These are phyloP conservation scores for Eupithecia dodoneata DNA, from an alignment of 2,888 invertebrate species.

Conservation along the genomic window DNA sequence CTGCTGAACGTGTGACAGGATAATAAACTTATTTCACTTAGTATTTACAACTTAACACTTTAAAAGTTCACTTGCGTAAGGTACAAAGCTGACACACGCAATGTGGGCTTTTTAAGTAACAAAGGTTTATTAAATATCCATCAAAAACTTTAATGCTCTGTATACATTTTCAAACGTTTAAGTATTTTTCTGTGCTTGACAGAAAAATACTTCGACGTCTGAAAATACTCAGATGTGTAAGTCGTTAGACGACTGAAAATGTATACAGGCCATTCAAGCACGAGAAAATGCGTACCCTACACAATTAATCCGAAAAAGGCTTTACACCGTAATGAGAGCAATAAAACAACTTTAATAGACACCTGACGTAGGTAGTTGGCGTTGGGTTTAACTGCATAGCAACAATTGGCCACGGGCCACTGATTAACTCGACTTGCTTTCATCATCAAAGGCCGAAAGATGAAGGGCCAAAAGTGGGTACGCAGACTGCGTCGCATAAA, in stretches of 20 bases:
- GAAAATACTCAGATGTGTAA: too few relatives aligned
- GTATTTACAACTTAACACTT: slow-evolving; percentile 38
- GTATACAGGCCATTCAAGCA: not conserved
- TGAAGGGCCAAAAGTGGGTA: slow-evolving; percentile 37
- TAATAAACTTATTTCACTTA: slow-evolving; percentile 40
- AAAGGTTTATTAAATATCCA: not conserved
- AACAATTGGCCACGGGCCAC: slow-evolving; percentile 39
- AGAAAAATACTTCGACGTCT: not conserved
- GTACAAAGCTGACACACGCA: slow-evolving; percentile 3
- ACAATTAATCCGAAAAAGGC: slow-evolving; percentile 12
- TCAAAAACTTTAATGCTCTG: not conserved
- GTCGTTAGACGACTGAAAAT: not conserved
- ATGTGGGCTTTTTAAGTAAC: not conserved
- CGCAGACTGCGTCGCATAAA: slow-evolving; percentile 34
- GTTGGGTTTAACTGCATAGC: slow-evolving; percentile 28
- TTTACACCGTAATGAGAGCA: slow-evolving; percentile 17
- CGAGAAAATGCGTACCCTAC: not conserved
- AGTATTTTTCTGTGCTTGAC: not conserved
- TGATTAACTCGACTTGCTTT: slow-evolving; percentile 34
- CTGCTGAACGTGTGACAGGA: slow-evolving; percentile 39
- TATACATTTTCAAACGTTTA: too few relatives aligned
- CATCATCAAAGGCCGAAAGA: slow-evolving; percentile 42
- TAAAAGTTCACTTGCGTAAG: slow-evolving; percentile 24
- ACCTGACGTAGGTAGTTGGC: slow-evolving; percentile 22
- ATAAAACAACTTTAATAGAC: slow-evolving; percentile 25